phyloP scores from a whole-genome alignment of 2,888 invertebrate species.

The Oscheius sp. region DNA sequence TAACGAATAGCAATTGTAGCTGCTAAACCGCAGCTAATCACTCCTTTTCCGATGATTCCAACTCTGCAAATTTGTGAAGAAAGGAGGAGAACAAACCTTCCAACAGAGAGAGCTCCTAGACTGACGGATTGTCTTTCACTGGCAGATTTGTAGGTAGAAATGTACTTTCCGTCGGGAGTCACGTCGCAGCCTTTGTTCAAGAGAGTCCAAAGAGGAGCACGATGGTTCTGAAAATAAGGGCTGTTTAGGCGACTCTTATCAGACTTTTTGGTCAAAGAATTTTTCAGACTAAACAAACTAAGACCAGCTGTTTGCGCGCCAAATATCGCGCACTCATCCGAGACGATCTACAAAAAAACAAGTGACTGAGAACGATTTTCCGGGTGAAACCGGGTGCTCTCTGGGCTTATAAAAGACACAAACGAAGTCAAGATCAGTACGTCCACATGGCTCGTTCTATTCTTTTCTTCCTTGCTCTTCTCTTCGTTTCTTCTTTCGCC shows the following conservation, averaged over 20 bases:
- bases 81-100: slow-evolving; percentile 35
- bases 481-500: not conserved
- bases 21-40: slow-evolving; percentile 79
- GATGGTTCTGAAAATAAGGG: slow-evolving; percentile 81
- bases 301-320: not conserved
- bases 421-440: not conserved
- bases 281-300: not conserved
- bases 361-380: not conserved
- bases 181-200: slow-evolving; percentile 89
- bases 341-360: not conserved
- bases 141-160: slow-evolving; percentile 82
- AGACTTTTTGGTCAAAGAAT: not conserved
- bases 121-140: slow-evolving; percentile 55
- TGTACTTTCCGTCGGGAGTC: slow-evolving; percentile 84
- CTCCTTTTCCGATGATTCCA: slow-evolving; percentile 78
- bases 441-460: slow-evolving; percentile 70
- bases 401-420: not conserved
- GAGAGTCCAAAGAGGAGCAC: slow-evolving; percentile 84
- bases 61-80: slow-evolving; percentile 74
- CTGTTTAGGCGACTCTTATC: not conserved
- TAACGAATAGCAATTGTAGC: slow-evolving; percentile 85
- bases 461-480: slow-evolving; percentile 65
- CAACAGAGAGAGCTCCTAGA: slow-evolving; percentile 51
- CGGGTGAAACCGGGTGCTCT: slow-evolving; percentile 11
- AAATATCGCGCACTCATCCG: not conserved